Base-by-base conservation (phyloP, 2,113 vertebrate genomes). In the Saccopteryx leptura region DNA sequence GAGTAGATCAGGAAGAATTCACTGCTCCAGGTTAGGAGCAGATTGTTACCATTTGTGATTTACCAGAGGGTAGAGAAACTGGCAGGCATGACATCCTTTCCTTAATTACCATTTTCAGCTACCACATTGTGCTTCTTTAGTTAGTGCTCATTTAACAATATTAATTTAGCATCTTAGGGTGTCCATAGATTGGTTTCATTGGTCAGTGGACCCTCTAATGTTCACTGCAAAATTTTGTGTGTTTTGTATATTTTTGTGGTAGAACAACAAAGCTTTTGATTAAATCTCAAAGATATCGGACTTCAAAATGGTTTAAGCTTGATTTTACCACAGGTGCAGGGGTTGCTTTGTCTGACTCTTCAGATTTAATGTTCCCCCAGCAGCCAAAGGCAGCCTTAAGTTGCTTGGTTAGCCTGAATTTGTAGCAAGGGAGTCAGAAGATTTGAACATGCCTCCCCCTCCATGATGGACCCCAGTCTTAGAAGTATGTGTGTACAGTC, bases 1-100 rank as follows among this genome's bases (percentile, higher is more conserved):
- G 80, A 80, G 90, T 71, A 96, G n/a, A n/a, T 56, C 65, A 68
- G 39, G 39, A 84, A 92, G 63, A 81, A 66, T 69, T 95, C 9
- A 72, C 46, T 78, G 26, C 28, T 60, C 7, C 58, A 85, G 33
- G 54, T 93, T 91, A 76, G 54, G 48, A 78, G 50, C 76, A 90
- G 74, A 65, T 83, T 81, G 33, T 93, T 93, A 80, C 28, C 11
- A 1, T 52, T 79, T 56, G 54, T 56, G 65, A 18, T 90, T 85
- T 90, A 33, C 86, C 50, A 83, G 80, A 74, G 48, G 46, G 33
- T 83, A 88, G 87, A 87, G 48, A 83, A 50, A 81, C 48, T 52
- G 28, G 7, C 12, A 78, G 24, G 28, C 52, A 31, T 50, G 79
- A 65, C 94, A 48, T 56, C n/a, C 50, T 93, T 92, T 68, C 46